Evolutionary conservation across 2,113 vertebrate genomes (phyloP).

Genomic region (Tenrec ecaudatus): DNA sequence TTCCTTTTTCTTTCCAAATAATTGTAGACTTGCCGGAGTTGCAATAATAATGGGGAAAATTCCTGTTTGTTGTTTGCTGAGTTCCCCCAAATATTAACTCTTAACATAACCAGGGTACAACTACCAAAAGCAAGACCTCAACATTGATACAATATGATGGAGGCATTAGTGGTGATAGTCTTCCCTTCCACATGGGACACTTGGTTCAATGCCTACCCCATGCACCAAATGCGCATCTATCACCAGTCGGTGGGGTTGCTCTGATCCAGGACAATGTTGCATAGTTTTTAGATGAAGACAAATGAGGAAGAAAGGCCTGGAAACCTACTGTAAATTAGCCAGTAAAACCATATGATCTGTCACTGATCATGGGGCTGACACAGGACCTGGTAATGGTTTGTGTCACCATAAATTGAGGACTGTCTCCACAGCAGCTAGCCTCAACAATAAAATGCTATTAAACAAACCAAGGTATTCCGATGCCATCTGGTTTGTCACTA

Average conservation of each 20-base stretch:
- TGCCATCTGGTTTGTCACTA: too few relatives aligned
- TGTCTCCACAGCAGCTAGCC: too few relatives aligned
- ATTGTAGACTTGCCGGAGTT: not conserved
- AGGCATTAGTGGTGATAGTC: not conserved
- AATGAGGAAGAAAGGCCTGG: not conserved
- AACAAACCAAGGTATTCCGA: too few relatives aligned
- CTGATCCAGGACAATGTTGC: not conserved
- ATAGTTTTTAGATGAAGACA: not conserved
- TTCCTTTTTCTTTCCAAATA: constrained; percentile 26
- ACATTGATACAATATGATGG: too few relatives aligned
- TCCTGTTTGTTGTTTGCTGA: not conserved
- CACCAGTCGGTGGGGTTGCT: not conserved
- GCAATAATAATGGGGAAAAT: not conserved
- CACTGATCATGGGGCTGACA: too few relatives aligned
- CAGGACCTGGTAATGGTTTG: too few relatives aligned
- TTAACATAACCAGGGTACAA: not conserved
- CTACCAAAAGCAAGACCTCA: not conserved
- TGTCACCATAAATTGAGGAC: too few relatives aligned
- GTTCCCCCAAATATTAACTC: not conserved
- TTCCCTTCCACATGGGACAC: not conserved
- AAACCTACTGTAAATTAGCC: not conserved
- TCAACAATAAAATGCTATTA: too few relatives aligned
- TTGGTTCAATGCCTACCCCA: not conserved
- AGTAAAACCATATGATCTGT: too few relatives aligned
- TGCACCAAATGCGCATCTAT: not conserved